Conservation (phyloP, 2,888 invertebrate genomes). For the Boloria euphrosyne region DNA sequence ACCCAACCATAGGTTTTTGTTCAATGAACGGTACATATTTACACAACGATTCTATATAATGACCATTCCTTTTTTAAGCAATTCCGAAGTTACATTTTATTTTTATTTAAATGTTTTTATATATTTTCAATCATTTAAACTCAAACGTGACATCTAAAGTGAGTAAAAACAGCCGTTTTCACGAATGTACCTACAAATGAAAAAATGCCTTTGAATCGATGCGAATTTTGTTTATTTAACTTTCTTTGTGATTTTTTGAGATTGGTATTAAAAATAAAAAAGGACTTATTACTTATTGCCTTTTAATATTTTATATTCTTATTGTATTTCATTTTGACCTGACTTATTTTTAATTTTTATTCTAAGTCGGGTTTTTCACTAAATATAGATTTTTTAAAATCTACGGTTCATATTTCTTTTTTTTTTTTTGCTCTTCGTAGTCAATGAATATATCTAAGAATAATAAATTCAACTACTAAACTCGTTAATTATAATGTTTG, state of each 20-base stretch:
- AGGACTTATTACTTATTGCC: too few relatives aligned
- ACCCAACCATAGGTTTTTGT: conserved; percentile 6
- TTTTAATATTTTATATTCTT: too few relatives aligned
- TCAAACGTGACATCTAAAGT: conserved; percentile 13
- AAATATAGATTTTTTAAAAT: too few relatives aligned
- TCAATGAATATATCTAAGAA: too few relatives aligned
- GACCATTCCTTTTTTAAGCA: conserved; percentile 34
- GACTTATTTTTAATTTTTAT: too few relatives aligned
- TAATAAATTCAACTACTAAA: too few relatives aligned
- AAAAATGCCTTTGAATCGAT: background rate
- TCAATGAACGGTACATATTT: conserved; percentile 40
- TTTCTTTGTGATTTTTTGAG: background rate
- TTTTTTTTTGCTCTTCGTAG: too few relatives aligned
- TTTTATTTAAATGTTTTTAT: conserved; percentile 5
- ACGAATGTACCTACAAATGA: background rate
- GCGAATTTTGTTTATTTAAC: conserved; percentile 4
- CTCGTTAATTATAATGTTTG: too few relatives aligned
- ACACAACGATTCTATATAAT: conserved; percentile 41
- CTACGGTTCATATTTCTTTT: too few relatives aligned
- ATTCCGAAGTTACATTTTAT: conserved; percentile 33
- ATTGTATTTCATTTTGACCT: too few relatives aligned
- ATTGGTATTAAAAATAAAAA: background rate
- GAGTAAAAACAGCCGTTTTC: conserved; percentile 2
- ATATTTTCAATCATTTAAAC: conserved; percentile 8
- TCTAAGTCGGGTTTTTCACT: too few relatives aligned